Conservation (phyloP, 2,888 invertebrate genomes). For the Blastobasis lacticolella region DNA sequence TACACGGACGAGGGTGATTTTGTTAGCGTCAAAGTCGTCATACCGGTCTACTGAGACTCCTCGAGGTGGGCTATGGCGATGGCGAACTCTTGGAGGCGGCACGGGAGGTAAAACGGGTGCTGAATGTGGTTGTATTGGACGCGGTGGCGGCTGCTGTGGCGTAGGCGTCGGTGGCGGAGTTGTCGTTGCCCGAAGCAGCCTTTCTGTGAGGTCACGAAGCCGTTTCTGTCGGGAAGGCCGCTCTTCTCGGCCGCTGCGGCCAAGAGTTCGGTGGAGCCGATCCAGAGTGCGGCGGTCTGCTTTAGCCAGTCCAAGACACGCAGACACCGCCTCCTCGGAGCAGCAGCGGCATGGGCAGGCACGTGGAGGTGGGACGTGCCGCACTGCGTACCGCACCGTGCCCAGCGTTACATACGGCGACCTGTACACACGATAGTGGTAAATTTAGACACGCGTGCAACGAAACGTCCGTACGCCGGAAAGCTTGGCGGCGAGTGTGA, state of each 20-base stretch:
- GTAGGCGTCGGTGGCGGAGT: slow-evolving; percentile 29
- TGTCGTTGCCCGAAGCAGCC: slow-evolving; percentile 75
- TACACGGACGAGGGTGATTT: slow-evolving; percentile 69
- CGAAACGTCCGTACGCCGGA: slow-evolving; percentile 50
- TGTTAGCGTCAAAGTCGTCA: slow-evolving; percentile 63
- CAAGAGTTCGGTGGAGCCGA: slow-evolving; percentile 86
- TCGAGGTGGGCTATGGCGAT: slow-evolving; percentile 66
- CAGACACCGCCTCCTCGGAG: slow-evolving; percentile 72
- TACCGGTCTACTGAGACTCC: slow-evolving; percentile 63
- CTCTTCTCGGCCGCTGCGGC: slow-evolving; percentile 69
- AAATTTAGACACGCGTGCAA: slow-evolving; percentile 38
- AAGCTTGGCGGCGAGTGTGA: slow-evolving; percentile 63
- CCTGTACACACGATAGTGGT: slow-evolving; percentile 53
- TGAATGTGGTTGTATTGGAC: slow-evolving; percentile 58
- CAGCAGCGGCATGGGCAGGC: slow-evolving; percentile 72
- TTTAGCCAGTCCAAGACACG: slow-evolving; percentile 68
- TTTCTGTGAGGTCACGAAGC: slow-evolving; percentile 87
- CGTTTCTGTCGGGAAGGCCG: slow-evolving; percentile 76
- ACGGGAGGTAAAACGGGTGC: slow-evolving; percentile 74
- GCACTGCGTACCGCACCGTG: slow-evolving; percentile 81
- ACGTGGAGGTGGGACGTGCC: slow-evolving; percentile 77
- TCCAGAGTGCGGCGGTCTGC: slow-evolving; percentile 83
- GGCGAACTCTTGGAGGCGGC: slow-evolving; percentile 69
- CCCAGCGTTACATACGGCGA: slow-evolving; percentile 79
- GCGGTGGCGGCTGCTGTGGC: slow-evolving; percentile 50